A percentile compares a stretch with the other conserved stretches of the same genome.
Conservation (phyloP, 2,113 vertebrate species). For the Eira barbara region DNA sequence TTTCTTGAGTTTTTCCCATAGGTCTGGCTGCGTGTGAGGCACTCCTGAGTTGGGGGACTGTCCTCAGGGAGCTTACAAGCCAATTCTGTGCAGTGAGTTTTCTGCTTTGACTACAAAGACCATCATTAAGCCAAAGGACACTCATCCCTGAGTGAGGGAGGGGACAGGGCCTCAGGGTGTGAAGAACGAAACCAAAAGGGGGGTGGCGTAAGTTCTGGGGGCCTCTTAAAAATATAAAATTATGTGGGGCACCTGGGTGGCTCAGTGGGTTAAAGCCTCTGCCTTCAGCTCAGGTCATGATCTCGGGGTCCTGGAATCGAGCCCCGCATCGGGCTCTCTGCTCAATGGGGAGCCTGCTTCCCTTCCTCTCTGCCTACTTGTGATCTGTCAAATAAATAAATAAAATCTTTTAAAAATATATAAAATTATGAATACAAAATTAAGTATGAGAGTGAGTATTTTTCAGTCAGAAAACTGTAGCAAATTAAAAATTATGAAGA, state of each 20-base stretch:
- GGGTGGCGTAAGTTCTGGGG: neutral
- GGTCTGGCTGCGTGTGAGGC: neutral
- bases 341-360: too few species aligned
- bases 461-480: slow-evolving; percentile 21
- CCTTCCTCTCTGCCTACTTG: too few species aligned
- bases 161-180: too few species aligned
- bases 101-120: neutral
- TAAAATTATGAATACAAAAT: slow-evolving; percentile 4
- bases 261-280: too few species aligned
- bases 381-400: too few species aligned
- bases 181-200: neutral
- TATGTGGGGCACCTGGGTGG: neutral
- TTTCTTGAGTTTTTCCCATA: neutral
- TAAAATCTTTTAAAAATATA: neutral
- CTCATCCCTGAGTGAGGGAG: rapidly evolving
- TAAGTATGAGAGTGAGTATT: neutral
- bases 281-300: too few species aligned
- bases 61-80: neutral
- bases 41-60: neutral
- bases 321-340: too few species aligned
- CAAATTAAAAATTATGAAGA: slow-evolving; percentile 40
- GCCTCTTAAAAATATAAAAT: neutral
- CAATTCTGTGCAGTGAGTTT: neutral
- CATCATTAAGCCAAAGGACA: neutral
- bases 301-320: too few species aligned